These are phyloP conservation scores for Pantherophis guttatus DNA, from an alignment of 2,113 vertebrate genomes.

Conservation along the genomic window DNA sequence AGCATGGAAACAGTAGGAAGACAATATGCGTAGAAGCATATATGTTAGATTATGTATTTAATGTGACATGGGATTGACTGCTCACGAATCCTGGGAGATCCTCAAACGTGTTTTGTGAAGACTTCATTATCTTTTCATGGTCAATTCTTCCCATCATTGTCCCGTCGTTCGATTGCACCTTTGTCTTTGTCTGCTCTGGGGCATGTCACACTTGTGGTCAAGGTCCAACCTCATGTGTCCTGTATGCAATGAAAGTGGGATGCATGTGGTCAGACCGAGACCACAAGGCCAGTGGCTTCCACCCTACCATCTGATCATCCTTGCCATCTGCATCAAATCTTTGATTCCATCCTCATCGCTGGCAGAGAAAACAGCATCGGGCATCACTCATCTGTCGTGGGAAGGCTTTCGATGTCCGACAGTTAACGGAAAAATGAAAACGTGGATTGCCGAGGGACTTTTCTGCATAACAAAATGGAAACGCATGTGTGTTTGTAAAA, in stretches of 20 bases:
- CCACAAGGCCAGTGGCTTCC: conserved; percentile 81
- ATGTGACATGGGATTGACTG: not conserved
- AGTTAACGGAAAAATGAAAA: not conserved
- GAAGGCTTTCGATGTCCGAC: not conserved
- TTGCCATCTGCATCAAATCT: not conserved
- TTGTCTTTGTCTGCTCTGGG: conserved; percentile 79
- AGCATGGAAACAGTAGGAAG: not conserved
- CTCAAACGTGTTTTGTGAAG: not conserved
- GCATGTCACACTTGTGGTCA: conserved; percentile 85
- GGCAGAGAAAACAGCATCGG: conserved; percentile 33
- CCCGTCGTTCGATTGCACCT: conserved; percentile 71
- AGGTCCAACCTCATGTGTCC: conserved; percentile 87
- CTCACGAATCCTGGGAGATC: conserved; percentile 3
- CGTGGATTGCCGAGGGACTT: not conserved
- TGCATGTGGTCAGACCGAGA: conserved; percentile 88
- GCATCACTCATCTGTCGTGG: conserved; percentile 25
- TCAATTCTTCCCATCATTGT: conserved; percentile 24
- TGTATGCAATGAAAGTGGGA: conserved; percentile 81
- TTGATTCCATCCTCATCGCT: not conserved
- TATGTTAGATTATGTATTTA: not conserved
- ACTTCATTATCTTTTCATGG: not conserved
- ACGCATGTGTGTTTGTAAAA: too few species aligned
- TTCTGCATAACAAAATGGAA: not conserved
- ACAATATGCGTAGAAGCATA: not conserved
- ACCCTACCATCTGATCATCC: conserved; percentile 72